These are phyloP conservation scores for Vulpes vulpes DNA, from an alignment of 2,113 vertebrate genomes.

Conservation along the genomic window DNA sequence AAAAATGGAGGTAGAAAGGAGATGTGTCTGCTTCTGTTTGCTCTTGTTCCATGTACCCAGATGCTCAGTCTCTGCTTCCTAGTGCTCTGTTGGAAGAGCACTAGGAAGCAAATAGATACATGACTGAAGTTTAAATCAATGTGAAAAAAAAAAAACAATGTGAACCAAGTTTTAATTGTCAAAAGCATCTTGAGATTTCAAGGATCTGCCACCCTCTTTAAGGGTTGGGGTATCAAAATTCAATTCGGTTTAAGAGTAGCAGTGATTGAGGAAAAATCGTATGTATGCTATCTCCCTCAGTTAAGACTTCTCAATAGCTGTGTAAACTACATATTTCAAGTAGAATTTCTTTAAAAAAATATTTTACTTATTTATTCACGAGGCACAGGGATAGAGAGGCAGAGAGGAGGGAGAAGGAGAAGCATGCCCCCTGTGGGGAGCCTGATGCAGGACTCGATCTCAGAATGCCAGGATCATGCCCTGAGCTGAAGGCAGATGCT, in stretches of 20 bases:
- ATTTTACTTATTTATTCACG: too few species aligned
- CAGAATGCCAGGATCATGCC: too few species aligned
- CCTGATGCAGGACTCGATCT: too few species aligned
- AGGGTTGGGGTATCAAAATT: background rate
- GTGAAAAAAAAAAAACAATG: background rate
- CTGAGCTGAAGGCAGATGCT: too few species aligned
- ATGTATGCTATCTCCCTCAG: background rate
- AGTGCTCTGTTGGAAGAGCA: too few species aligned
- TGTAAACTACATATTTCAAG: background rate
- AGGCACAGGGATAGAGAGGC: too few species aligned
- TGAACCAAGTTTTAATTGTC: background rate
- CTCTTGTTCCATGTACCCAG: background rate
- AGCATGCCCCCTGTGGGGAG: too few species aligned
- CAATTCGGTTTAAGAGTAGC: background rate
- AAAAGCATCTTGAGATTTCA: background rate
- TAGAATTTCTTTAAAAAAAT: background rate
- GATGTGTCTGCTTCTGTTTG: background rate
- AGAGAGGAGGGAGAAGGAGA: too few species aligned
- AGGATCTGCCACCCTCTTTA: background rate
- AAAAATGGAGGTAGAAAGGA: background rate
- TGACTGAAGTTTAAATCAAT: background rate
- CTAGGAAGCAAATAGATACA: background rate
- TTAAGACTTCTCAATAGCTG: background rate
- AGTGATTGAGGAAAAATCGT: background rate
- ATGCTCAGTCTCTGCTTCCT: background rate